Evolutionary conservation across 1,140 invertebrate species (phyloP), one percentile per base, ranked within the genome.

Genomic region (Sycophila sp.): DNA sequence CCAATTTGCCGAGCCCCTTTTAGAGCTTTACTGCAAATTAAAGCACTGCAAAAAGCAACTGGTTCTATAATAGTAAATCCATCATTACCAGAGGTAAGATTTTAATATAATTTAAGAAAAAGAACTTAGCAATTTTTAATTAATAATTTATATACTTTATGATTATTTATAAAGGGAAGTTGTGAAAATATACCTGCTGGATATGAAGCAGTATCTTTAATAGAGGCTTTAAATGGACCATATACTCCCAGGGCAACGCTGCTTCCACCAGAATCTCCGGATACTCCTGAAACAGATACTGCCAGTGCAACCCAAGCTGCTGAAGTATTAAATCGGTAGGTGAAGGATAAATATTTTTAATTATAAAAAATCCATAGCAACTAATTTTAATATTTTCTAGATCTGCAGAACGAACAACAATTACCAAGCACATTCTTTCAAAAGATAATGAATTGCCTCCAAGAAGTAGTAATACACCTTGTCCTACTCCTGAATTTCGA

Each of bases 1-100:
- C 98, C 98, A 3, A 99, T 99, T 74, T 99, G 98, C 81, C 89
- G 98, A 71, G 95, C 97, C 11, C 98, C 98, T 5, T 99, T 99
- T 83, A 88, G 98, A 73, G 98, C 98, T 2, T 89, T 99, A 26
- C 87, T 99, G 22, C 98, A 99, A 88, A 97, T 99, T 56, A 89
- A 96, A 75, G 97, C 98, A 26, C 89, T 99, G 70, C 94, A 97
- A 81, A 96, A 96, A 81, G 89, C 92, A 47, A 86, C 88, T 30
- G 88, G 83, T 62, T 85, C 87, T 22, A 78, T 86, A 36, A 82
- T 87, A 64, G 79, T 85, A 4, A 86, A 87, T 76, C 81, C 86
- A 22, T 78, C 86, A 26, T 78, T 87, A 49, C 82, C 87, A 64
- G 88, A 89, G 75, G 87, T 87, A 78, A 76, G 19, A n/a, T n/a